phyloP scores from a whole-genome alignment of 35 echinoderm and acorn worm genomes.

The Lytechinus pictus region DNA sequence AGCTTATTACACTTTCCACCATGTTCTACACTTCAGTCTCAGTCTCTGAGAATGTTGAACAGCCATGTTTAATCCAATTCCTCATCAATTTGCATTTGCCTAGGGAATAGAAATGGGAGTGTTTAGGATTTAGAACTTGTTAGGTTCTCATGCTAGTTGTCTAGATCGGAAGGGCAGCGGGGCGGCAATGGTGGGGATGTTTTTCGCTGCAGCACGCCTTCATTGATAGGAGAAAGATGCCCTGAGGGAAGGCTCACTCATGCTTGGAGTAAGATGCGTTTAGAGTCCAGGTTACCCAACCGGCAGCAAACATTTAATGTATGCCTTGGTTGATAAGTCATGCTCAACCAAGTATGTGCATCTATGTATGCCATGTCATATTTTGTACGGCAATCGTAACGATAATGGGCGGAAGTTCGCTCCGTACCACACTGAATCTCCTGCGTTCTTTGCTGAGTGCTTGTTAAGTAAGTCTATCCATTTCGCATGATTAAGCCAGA shows the following conservation, averaged over 20 bases:
- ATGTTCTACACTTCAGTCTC: background rate
- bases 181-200: background rate
- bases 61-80: conserved; percentile 36
- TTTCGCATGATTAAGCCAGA: conserved; percentile 2
- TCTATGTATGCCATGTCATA: background rate
- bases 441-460: background rate
- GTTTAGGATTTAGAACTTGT: conserved; percentile 29
- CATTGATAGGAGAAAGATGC: conserved; percentile 38
- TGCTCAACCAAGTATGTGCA: background rate
- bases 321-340: conserved; percentile 24
- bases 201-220: background rate
- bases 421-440: background rate
- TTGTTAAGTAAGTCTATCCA: conserved; percentile 5
- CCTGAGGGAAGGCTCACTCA: background rate
- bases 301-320: conserved; percentile 19
- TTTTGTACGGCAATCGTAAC: background rate
- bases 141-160: background rate
- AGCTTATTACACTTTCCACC: conserved; percentile 9
- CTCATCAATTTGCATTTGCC: background rate
- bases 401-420: background rate
- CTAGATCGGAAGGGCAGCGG: background rate
- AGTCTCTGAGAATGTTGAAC: conserved; percentile 13
- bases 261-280: background rate
- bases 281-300: conserved; percentile 31
- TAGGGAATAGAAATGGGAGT: conserved; percentile 23